Evolutionary conservation across 35 echinoderm and acorn worm species (phyloP), one percentile per base, ranked within the genome.

Genomic region (Lytechinus variegatus): DNA sequence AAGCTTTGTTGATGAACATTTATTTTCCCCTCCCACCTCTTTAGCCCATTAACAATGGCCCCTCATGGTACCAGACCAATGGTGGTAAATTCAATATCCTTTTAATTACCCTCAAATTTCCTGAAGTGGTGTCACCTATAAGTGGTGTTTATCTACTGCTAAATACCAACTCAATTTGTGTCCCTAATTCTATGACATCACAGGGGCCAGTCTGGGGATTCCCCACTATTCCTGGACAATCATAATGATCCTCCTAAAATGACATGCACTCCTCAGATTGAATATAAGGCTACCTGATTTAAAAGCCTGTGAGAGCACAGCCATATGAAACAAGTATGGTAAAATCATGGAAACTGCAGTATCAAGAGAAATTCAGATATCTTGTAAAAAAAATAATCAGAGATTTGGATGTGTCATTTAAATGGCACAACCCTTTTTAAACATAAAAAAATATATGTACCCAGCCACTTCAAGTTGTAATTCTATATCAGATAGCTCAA

Each of bases 1-100:
- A 0, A 24, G 8, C 19, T 79, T 79, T 24, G 19, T 79, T 79
- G 14, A 79, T 7, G 16, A 24, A 79, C 3, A 79, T 79, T 16
- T 19, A 79, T 79, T 79, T 79, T 24, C 66, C 16, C 66, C 14
- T 24, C 66, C 21, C 4, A 14, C 27, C 52, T 88, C 5, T 11
- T 54, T 51, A 90, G 14, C 88, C 52, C 27, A 90, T 52, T 52
- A 90, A 90, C 88, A 90, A 90, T 90, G 52, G 88, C 29, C 52
- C 11, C 14, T 90, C 88, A 90, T 51, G 13, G 16, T 90, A 12
- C 8, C 16, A 54, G 88, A 90, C 28, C 52, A 52, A 44, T 54
- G 14, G 52, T 9, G 28, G 27, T 29, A 52, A 90, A 90, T 90
- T 90, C 14, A 44, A 90, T 90, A 90, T 90, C 88, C 88, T 33